Percentiles rank a stretch among this genome's conserved stretches.
phyloP scores from a whole-genome alignment of 1,140 invertebrate genomes.

The Camponotus floridanus region DNA sequence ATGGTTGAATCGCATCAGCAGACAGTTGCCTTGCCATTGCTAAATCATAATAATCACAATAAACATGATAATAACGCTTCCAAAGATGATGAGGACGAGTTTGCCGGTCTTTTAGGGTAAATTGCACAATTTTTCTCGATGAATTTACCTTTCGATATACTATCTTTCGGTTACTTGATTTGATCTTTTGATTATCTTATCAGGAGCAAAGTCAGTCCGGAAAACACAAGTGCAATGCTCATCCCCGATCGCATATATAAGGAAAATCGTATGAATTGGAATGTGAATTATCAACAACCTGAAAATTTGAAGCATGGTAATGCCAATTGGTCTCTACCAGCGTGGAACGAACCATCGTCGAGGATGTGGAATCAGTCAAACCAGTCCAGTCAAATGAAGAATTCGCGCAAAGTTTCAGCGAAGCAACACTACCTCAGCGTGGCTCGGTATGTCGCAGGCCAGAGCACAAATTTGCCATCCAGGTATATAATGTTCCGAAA shows the following conservation, averaged over 20 bases:
- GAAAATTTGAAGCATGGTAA: constrained; percentile 78
- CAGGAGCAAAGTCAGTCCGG: constrained; percentile 81
- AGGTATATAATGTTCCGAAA: constrained; percentile 79
- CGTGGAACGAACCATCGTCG: constrained; percentile 81
- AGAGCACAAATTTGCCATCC: constrained; percentile 85
- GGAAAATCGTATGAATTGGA: constrained; percentile 86
- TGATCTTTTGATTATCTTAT: constrained; percentile 71
- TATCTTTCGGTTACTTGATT: neutral
- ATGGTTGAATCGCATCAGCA: constrained; percentile 75
- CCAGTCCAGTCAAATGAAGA: constrained; percentile 76
- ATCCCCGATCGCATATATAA: constrained; percentile 83
- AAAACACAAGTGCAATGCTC: constrained; percentile 75
- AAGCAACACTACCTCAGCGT: constrained; percentile 92
- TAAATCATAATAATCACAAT: constrained; percentile 80
- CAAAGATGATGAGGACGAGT: constrained; percentile 87
- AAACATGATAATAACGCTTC: constrained; percentile 77
- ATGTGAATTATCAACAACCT: constrained; percentile 83
- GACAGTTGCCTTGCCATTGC: constrained; percentile 78
- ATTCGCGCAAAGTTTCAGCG: constrained; percentile 86
- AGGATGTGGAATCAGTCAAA: constrained; percentile 76
- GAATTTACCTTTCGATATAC: neutral
- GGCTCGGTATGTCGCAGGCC: constrained; percentile 90
- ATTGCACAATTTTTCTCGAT: constrained; percentile 65
- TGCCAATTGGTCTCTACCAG: constrained; percentile 79
- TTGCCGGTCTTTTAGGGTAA: constrained; percentile 88